Conservation (phyloP, 2,888 invertebrate species). For the Cryptophagus acutangulus region DNA sequence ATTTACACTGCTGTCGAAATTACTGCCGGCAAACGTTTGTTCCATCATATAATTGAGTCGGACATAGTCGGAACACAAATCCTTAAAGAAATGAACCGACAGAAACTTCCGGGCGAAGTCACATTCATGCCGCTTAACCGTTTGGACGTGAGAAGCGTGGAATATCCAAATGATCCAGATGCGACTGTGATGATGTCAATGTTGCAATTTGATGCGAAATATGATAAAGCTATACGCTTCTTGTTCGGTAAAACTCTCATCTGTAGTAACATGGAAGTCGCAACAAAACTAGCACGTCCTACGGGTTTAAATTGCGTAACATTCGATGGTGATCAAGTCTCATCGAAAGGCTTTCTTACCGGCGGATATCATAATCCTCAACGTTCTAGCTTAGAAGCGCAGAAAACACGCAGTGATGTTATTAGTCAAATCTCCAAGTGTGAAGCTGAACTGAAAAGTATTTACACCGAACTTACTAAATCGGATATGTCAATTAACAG, state of each 20-base stretch:
- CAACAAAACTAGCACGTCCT: conserved; percentile 89
- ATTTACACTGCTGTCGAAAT: conserved; percentile 98
- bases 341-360: conserved; percentile 92
- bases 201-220: conserved; percentile 80
- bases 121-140: conserved; percentile 99
- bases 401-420: conserved; percentile 83
- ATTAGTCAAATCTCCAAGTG: conserved; percentile 74
- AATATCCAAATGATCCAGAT: conserved; percentile 77
- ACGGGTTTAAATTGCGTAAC: conserved; percentile 99
- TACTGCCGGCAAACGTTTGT: conserved; percentile 75
- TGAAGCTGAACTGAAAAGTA: conserved; percentile 67
- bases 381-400: conserved; percentile 87
- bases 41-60: conserved; percentile 97
- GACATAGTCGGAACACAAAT: conserved; percentile 96
- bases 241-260: conserved; percentile 98
- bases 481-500: conserved; percentile 80
- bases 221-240: conserved; percentile 90
- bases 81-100: conserved; percentile 95
- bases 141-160: conserved; percentile 64
- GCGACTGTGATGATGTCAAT: conserved; percentile 98
- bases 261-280: conserved; percentile 93
- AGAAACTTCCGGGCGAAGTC: conserved; percentile 94
- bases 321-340: conserved; percentile 92
- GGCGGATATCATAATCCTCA: conserved; percentile 99
- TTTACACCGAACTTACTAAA: conserved; percentile 72